These are phyloP conservation scores for Temnothorax ravouxi DNA, from an alignment of 2,888 invertebrate genomes.

Conservation along the genomic window DNA sequence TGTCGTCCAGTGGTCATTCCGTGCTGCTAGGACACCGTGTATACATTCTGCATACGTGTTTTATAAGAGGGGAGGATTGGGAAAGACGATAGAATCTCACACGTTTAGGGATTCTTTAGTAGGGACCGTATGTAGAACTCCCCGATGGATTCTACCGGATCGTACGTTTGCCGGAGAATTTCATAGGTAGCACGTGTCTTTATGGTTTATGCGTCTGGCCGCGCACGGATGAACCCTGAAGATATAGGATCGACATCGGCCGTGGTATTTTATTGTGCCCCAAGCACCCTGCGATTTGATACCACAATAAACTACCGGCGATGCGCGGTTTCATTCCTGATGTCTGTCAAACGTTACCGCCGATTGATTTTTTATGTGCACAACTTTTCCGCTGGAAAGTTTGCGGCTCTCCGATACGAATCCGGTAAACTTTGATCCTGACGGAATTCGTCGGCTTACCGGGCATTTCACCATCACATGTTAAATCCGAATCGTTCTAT, in stretches of 20 bases:
- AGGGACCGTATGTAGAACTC: conserved; percentile 63
- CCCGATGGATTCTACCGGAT: conserved; percentile 62
- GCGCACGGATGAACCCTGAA: conserved; percentile 67
- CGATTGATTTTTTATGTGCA: conserved; percentile 55
- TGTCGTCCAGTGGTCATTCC: not conserved
- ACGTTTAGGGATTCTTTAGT: conserved; percentile 60
- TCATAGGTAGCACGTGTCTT: conserved; percentile 76
- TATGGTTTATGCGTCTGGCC: conserved; percentile 81
- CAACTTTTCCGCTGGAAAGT: conserved; percentile 44
- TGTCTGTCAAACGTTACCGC: conserved; percentile 50
- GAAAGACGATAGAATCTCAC: conserved; percentile 62
- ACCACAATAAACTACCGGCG: conserved; percentile 59
- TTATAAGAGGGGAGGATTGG: not conserved
- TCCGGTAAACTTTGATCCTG: conserved; percentile 49
- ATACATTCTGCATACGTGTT: not conserved
- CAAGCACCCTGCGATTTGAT: conserved; percentile 61
- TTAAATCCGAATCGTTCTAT: conserved; percentile 26
- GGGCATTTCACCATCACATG: conserved; percentile 65
- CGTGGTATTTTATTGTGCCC: conserved; percentile 73
- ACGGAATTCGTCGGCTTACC: conserved; percentile 44
- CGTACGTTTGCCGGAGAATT: conserved; percentile 68
- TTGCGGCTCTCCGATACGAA: conserved; percentile 36
- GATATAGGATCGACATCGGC: conserved; percentile 68
- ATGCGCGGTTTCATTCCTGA: conserved; percentile 36
- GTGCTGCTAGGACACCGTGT: not conserved